A percentile compares a stretch with the other conserved stretches of the same genome.
These are phyloP conservation scores for Agonopterix subpropinquella DNA, from an alignment of 2,888 invertebrate species.

Conservation along the genomic window DNA sequence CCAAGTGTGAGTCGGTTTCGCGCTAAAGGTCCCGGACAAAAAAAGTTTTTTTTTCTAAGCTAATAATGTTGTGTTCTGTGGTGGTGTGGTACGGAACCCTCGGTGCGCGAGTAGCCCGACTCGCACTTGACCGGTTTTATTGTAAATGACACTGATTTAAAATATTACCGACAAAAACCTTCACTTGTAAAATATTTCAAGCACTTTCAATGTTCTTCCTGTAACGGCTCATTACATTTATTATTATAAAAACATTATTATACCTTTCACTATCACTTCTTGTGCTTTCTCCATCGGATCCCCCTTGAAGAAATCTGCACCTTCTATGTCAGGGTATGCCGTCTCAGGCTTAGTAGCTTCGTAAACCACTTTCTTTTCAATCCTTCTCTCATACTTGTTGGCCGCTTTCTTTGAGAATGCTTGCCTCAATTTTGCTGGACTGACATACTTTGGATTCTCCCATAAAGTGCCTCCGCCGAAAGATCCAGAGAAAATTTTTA, in stretches of 20 bases:
- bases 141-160: too few relatives aligned
- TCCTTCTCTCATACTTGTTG: conserved; percentile 84
- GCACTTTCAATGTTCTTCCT: too few relatives aligned
- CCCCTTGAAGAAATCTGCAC: conserved; percentile 84
- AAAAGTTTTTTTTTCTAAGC: too few relatives aligned
- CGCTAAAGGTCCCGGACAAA: too few relatives aligned
- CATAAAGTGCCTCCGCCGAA: conserved; percentile 95
- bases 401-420: conserved; percentile 80
- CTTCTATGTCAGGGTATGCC: conserved; percentile 83
- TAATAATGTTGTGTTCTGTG: too few relatives aligned
- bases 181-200: too few relatives aligned
- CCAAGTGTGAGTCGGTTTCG: too few relatives aligned
- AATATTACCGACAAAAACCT: too few relatives aligned
- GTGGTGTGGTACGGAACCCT: too few relatives aligned
- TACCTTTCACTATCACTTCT: conserved; percentile 64
- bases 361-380: conserved; percentile 86
- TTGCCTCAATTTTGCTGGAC: conserved; percentile 90
- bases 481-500: conserved; percentile 96
- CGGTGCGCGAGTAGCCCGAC: too few relatives aligned
- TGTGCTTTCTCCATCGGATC: conserved; percentile 78
- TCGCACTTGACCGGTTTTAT: too few relatives aligned
- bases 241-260: not conserved
- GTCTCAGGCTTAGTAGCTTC: conserved; percentile 83
- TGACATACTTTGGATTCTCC: conserved; percentile 94
- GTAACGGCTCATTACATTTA: not conserved